A percentile compares a stretch with the other conserved stretches of the same genome.
These are phyloP conservation scores for Mastacembelus armatus DNA, from an alignment of 2,797 vertebrate species.

Conservation along the genomic window DNA sequence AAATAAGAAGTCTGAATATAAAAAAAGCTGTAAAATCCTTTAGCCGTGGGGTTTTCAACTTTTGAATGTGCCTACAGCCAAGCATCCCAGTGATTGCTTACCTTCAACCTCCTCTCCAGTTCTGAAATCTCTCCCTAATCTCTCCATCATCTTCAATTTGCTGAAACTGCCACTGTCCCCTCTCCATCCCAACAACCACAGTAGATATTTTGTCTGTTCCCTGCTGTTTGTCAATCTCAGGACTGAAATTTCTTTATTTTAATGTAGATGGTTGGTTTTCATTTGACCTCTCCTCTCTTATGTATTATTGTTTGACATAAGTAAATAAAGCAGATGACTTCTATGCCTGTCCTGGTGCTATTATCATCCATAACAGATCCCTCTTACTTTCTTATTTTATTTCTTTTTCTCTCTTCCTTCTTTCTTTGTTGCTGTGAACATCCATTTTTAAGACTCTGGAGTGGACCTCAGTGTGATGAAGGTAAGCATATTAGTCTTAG, in stretches of 20 bases:
- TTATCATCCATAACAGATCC: background rate
- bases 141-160: conserved; percentile 78
- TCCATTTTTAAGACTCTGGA: conserved; percentile 33
- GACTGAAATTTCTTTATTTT: conserved; percentile 83
- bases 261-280: conserved; percentile 80
- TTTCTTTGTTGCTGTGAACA: conserved; percentile 3
- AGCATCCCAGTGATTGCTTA: conserved; percentile 81
- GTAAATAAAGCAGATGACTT: conserved; percentile 83
- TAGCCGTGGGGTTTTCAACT: conserved; percentile 82
- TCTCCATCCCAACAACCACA: conserved; percentile 64
- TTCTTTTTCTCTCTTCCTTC: background rate
- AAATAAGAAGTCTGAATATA: conserved; percentile 80
- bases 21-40: conserved; percentile 83
- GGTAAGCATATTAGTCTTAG: conserved; percentile 74
- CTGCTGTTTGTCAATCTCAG: conserved; percentile 84
- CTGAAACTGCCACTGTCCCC: conserved; percentile 76
- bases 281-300: conserved; percentile 79
- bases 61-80: conserved; percentile 84
- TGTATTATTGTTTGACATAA: conserved; percentile 83
- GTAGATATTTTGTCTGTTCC: conserved; percentile 74
- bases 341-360: conserved; percentile 57
- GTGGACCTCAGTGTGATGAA: conserved; percentile 39
- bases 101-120: conserved; percentile 58
- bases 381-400: background rate
- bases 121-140: conserved; percentile 74